Percentiles rank a stretch among this genome's conserved stretches.
phyloP scores from a whole-genome alignment of 2,797 vertebrate species.

The Megalops cyprinoides region DNA sequence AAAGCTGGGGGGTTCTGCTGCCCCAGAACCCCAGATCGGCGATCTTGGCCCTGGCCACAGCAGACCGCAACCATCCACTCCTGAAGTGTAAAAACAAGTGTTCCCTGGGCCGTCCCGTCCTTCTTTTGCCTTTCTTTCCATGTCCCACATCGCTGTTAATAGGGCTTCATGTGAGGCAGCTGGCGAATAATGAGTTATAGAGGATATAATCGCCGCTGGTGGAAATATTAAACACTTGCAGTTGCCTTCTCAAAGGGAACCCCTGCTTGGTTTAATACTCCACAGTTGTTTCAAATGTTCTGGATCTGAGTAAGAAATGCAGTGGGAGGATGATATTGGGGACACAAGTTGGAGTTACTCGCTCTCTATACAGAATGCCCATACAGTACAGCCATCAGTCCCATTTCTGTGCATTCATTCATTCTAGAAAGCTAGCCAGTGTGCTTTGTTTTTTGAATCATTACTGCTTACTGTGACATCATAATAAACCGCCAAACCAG shows the following conservation, averaged over 20 bases:
- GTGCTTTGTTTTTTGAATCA: no score
- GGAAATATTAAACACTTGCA: background rate
- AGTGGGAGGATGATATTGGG: background rate
- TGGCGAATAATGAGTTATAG: background rate
- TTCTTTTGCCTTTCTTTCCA: no score
- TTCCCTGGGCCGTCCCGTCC: background rate
- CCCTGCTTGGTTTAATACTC: background rate
- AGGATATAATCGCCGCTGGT: background rate
- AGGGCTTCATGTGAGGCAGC: background rate
- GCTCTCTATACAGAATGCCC: background rate
- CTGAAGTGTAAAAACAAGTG: background rate
- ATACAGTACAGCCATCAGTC: background rate
- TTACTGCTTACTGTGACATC: no score
- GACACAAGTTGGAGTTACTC: background rate
- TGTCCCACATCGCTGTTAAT: background rate
- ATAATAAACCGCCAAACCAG: no score
- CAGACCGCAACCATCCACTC: background rate
- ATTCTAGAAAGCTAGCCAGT: no score
- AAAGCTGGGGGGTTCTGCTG: no score
- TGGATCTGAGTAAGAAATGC: no score
- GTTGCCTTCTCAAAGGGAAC: background rate
- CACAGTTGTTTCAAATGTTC: background rate
- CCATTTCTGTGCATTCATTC: background rate
- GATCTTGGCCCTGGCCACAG: background rate
- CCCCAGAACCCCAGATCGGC: no score